Evolutionary conservation across 1,140 invertebrate species (phyloP), one percentile per base, ranked within the genome.

Genomic region (Drosophila mojavensis): DNA sequence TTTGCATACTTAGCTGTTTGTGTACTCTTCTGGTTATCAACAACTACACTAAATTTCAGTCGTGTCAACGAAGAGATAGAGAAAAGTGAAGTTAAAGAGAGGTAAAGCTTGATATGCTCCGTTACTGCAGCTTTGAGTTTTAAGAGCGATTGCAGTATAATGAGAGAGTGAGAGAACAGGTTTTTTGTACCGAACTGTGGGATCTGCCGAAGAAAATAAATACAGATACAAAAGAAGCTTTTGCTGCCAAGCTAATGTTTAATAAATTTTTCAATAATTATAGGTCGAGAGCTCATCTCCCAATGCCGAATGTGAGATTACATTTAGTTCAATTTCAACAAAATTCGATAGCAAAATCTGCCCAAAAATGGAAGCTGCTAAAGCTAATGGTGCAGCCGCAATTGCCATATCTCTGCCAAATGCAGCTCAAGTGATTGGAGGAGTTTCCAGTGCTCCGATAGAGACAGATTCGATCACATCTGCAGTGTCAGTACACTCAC

Each of bases 301-400:
- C 66, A 97, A 96, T 92, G 96, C 96, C 60, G 96, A 97, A 69
- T 90, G 77, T 54, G 92, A 92, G 62, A 91, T 90, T 45, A 90
- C 90, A 59, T 88, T 92, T 64, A 91, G 92, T 68, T 92, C 91
- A 51, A 81, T 83, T 55, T 81, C 90, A 67, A 92, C 92, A 24
- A 92, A 91, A 68, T 81, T 92, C 30, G 88, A 90, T 56, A 76
- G 83, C 41, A 91, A 91, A 67, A 92, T 92, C 86, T 92, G 92
- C 81, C 88, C 91, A 33, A 92, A 92, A 67, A 91, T 92, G 70
- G 84, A 73, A 53, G 82, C 83, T 10, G 81, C 90, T 39, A 75
- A 83, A 55, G 90, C 84, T 13, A 91, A 63, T 78, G 81, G 88
- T 64, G 90, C 90, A 11, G 78, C 90, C 20, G 86, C 85, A 10